Percentiles rank a stretch among this genome's conserved stretches.
Conservation (phyloP, 2,888 invertebrate genomes). For the Thereva unica region DNA sequence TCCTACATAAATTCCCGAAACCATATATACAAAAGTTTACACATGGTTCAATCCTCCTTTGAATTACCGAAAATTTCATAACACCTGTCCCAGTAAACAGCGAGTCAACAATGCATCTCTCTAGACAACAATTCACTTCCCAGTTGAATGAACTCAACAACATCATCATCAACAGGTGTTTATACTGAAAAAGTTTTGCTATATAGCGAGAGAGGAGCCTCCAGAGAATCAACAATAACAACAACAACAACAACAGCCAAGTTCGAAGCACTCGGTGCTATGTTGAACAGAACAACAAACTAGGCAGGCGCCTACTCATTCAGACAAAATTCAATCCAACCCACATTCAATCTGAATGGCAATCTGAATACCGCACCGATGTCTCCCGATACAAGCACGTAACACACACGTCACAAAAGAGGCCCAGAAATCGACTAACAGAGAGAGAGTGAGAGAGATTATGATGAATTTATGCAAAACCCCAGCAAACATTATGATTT, state of each 20-base stretch:
- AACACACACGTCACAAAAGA: conserved; percentile 17
- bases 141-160: conserved; percentile 20
- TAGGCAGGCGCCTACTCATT: conserved; percentile 11
- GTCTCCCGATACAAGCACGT: too few relatives aligned
- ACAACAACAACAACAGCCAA: background rate
- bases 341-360: too few relatives aligned
- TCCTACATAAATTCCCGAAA: too few relatives aligned
- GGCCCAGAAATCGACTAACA: too few relatives aligned
- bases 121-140: conserved; percentile 32
- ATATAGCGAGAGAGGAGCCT: conserved; percentile 13
- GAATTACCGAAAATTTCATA: conserved; percentile 24
- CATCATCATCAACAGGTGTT: conserved; percentile 35
- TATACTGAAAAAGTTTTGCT: conserved; percentile 12
- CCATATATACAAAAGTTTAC: too few relatives aligned
- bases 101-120: conserved; percentile 24
- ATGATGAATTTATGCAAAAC: conserved; percentile 36
- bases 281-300: too few relatives aligned
- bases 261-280: conserved; percentile 23
- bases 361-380: too few relatives aligned
- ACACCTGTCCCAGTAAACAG: conserved; percentile 4
- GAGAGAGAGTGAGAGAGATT: too few relatives aligned
- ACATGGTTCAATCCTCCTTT: background rate
- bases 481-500: too few relatives aligned
- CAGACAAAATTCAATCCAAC: background rate
- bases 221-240: conserved; percentile 19